Base-by-base conservation (phyloP, 2,797 vertebrate species). In the Squalus acanthias region DNA sequence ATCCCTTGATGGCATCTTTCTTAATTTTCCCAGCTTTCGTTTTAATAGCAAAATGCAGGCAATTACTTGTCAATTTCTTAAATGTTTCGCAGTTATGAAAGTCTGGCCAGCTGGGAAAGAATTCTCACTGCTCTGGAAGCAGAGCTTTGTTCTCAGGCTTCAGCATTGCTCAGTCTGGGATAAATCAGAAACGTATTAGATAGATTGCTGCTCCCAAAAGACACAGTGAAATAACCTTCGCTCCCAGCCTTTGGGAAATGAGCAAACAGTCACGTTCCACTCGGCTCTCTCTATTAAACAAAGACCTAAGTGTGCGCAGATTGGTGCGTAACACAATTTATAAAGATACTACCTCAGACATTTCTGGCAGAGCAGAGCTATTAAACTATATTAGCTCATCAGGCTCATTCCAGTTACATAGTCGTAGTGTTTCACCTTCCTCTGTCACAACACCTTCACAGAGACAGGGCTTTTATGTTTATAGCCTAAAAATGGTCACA, bases 121-220 rank as follows among this genome's bases (percentile, higher is more conserved):
- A 96, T 97, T 97, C 97, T 97, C 97, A 97, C 96, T 97, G 97
- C 97, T 96, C 97, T 97, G 97, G 98, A 98, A 98, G 96, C 96
- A 97, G 96, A 76, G 98, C 98, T 99, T 99, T 99, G 98, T 99
- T 99, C 98, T 98, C 97, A 69, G 97, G 98, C 98, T 65, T 98
- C 97, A 98, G 98, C 97, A 98, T 96, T 88, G 98, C 98, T 97
- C 98, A 97, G 98, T 98, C 98, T 98, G 98, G 98, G 98, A 98
- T 98, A 99, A 98, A 98, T 99, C 98, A 98, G 98, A 98, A 98
- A 98, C 96, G 97, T 97, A 98, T 98, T 98, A 98, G 98, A 98
- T 98, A 98, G 98, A 98, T 98, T 98, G 98, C 97, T 96, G 97
- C 97, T 98, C 98, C 98, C 97, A 97, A 97, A 98, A 98, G 98